phyloP scores from a whole-genome alignment of 2,888 invertebrate species.

The Dicyrtoma fusca region DNA sequence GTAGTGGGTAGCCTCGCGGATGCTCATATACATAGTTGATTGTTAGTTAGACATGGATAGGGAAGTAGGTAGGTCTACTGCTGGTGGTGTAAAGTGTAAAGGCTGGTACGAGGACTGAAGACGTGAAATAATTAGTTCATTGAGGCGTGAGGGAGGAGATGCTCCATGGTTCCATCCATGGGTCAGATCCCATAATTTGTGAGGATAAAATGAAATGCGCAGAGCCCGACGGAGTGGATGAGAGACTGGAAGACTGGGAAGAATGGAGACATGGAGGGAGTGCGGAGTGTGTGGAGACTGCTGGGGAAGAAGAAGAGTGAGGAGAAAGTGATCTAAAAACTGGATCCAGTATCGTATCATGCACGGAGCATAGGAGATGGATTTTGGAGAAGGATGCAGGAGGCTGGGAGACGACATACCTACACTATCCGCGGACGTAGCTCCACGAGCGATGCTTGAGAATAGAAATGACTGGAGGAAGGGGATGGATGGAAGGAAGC shows the following conservation, averaged over 20 bases:
- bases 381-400: background rate
- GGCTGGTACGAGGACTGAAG: slow-evolving; percentile 34
- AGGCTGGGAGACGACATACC: background rate
- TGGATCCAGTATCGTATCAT: background rate
- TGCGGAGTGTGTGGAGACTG: background rate
- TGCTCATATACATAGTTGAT: too few species aligned
- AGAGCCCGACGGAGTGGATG: slow-evolving; percentile 11
- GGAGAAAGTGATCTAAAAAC: slow-evolving; percentile 8
- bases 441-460: background rate
- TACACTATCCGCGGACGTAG: too few species aligned
- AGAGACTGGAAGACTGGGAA: background rate
- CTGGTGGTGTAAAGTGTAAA: slow-evolving; percentile 7
- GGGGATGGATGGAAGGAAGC: slow-evolving; percentile 14
- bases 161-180: slow-evolving; percentile 33
- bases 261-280: slow-evolving; percentile 9
- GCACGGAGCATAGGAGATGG: background rate
- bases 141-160: slow-evolving; percentile 50
- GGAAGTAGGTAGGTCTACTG: slow-evolving; percentile 21
- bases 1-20: too few species aligned
- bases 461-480: background rate
- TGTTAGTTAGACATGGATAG: too few species aligned
- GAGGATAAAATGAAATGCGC: slow-evolving; percentile 33
- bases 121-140: slow-evolving; percentile 51
- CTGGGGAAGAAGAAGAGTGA: background rate
- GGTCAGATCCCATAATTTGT: slow-evolving; percentile 35